Conservation (phyloP, 2,113 vertebrate genomes). For the Elgaria multicarinata region DNA sequence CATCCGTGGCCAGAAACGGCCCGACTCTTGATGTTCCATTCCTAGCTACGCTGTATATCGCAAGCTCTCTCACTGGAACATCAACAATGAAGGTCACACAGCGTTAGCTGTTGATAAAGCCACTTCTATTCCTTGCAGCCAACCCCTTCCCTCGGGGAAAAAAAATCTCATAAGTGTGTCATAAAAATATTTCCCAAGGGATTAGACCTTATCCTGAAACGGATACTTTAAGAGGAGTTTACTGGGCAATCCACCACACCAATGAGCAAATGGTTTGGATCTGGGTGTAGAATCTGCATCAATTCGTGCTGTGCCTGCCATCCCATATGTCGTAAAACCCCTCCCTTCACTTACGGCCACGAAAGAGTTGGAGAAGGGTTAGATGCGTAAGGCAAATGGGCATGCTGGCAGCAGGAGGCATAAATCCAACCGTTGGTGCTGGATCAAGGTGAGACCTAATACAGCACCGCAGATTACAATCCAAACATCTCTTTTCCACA, state of each 20-base stretch:
- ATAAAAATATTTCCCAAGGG: neutral
- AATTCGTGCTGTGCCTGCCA: neutral
- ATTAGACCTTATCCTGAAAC: neutral
- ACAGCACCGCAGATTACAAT: neutral
- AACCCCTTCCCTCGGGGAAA: no score
- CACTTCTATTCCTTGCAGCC: rapidly evolving
- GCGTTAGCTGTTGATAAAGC: neutral
- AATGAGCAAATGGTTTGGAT: neutral
- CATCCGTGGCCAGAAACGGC: neutral
- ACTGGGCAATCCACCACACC: neutral
- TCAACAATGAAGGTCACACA: rapidly evolving
- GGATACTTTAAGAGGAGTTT: neutral
- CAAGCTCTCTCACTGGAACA: neutral
- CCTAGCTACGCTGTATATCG: neutral
- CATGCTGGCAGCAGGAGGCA: neutral
- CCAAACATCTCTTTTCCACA: neutral
- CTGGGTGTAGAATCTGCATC: neutral
- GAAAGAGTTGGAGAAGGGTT: neutral
- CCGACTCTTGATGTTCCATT: rapidly evolving
- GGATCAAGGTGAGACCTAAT: neutral
- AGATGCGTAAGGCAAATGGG: neutral
- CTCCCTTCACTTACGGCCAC: neutral
- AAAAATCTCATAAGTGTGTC: neutral
- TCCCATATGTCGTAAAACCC: no score
- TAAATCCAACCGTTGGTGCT: neutral